phyloP scores from a whole-genome alignment of 2,888 invertebrate genomes.

The Drosophila atroscutellata region DNA sequence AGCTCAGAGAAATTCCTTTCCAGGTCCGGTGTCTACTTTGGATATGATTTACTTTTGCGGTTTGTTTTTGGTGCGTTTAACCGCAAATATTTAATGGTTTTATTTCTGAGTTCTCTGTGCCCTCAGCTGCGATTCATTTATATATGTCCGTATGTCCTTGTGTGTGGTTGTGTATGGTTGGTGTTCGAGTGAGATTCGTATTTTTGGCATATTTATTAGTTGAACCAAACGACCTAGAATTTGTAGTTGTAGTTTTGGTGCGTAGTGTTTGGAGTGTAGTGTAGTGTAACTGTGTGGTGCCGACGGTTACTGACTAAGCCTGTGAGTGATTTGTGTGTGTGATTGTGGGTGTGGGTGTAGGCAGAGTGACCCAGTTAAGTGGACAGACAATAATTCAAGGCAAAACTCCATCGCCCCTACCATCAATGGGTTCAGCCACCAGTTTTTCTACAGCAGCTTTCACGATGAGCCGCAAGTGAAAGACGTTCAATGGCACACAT shows the following conservation, averaged over 20 bases:
- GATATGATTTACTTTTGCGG: conserved; percentile 78
- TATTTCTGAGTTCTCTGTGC: conserved; percentile 54
- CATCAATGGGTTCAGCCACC: background rate
- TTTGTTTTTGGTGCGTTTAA: conserved; percentile 78
- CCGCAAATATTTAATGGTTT: conserved; percentile 81
- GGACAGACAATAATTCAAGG: conserved; percentile 28
- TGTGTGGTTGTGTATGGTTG: conserved; percentile 16
- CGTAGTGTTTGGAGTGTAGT: conserved; percentile 7
- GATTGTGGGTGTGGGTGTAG: background rate
- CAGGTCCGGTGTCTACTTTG: conserved; percentile 65
- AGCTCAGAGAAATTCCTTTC: conserved; percentile 61
- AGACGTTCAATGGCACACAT: background rate
- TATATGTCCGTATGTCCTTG: conserved; percentile 43
- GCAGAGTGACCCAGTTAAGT: conserved; percentile 34
- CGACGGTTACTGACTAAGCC: conserved; percentile 33
- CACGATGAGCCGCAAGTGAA: conserved; percentile 23
- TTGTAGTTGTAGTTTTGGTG: conserved; percentile 40
- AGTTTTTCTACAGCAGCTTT: background rate
- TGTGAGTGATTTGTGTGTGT: conserved; percentile 12
- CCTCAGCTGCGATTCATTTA: conserved; percentile 75
- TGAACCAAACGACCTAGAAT: conserved; percentile 57
- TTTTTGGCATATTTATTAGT: conserved; percentile 78
- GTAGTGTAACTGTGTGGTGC: background rate
- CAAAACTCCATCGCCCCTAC: conserved; percentile 1
- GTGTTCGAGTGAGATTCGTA: conserved; percentile 30